Conservation (phyloP, 1,140 invertebrate species). For the Antheraea mylitta region DNA sequence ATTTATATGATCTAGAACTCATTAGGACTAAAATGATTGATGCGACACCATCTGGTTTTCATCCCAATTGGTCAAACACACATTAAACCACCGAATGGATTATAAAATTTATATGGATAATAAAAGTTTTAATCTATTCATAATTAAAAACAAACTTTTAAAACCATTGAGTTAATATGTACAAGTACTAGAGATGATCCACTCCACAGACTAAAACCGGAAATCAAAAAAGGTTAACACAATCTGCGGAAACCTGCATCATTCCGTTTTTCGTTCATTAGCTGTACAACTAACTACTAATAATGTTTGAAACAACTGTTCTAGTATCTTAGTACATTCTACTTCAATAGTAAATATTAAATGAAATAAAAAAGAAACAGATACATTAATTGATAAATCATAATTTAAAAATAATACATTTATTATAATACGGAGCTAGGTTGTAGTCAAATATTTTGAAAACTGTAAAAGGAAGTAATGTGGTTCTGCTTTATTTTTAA, state of each 20-base stretch:
- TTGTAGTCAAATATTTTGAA: neutral
- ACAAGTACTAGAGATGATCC: neutral
- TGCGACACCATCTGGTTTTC: slow-evolving; percentile 17
- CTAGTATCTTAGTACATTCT: too few relatives aligned
- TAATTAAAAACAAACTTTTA: neutral
- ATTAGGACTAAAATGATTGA: slow-evolving; percentile 52
- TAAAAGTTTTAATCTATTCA: neutral
- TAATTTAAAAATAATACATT: neutral
- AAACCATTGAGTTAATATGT: neutral
- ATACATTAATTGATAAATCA: neutral
- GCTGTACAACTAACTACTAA: too few relatives aligned
- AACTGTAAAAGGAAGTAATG: neutral
- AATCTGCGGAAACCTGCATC: too few relatives aligned
- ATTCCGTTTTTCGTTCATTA: too few relatives aligned
- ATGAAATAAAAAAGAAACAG: neutral
- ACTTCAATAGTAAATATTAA: too few relatives aligned
- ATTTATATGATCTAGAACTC: slow-evolving; percentile 78
- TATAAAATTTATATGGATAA: neutral
- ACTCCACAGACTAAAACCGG: neutral
- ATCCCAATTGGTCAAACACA: neutral
- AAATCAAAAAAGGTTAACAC: neutral
- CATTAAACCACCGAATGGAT: neutral
- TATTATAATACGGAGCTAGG: neutral
- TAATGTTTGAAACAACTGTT: too few relatives aligned
- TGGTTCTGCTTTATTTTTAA: too few relatives aligned